These are phyloP conservation scores for Ormyrus nitidulus DNA, from an alignment of 2,888 invertebrate genomes.

Conservation along the genomic window DNA sequence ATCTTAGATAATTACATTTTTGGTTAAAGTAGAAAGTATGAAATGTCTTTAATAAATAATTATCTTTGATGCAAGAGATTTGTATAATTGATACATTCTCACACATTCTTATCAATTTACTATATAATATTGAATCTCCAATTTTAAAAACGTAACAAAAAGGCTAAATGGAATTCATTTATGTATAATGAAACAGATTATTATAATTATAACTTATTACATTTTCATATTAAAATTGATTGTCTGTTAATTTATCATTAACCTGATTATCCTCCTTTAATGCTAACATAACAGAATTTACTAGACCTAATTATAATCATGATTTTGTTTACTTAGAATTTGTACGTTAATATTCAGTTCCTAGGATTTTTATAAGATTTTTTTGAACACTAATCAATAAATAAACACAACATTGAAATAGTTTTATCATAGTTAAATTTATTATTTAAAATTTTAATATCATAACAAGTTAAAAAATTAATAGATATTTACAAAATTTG, in stretches of 20 bases:
- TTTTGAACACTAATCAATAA: no score
- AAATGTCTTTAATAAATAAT: background rate
- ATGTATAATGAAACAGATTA: constrained; percentile 26
- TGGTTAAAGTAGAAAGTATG: background rate
- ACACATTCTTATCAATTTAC: background rate
- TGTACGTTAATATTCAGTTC: no score
- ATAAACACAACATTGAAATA: background rate
- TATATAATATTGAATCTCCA: constrained; percentile 14
- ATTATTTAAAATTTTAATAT: constrained; percentile 43
- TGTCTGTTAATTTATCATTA: background rate
- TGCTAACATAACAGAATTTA: background rate
- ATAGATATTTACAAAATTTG: constrained; percentile 43
- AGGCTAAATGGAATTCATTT: background rate
- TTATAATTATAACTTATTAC: constrained; percentile 41
- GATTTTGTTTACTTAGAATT: no score
- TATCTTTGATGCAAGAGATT: no score
- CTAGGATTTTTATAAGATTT: no score
- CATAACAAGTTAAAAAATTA: constrained; percentile 39
- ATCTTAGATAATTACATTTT: constrained; percentile 25
- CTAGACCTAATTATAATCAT: background rate
- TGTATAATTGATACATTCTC: background rate
- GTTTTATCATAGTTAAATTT: constrained; percentile 40
- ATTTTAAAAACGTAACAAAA: background rate
- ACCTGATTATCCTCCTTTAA: background rate
- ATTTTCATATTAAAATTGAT: constrained; percentile 37